Evolutionary conservation across 2,888 invertebrate species (phyloP).

Genomic region (Epinotia brunnichana): DNA sequence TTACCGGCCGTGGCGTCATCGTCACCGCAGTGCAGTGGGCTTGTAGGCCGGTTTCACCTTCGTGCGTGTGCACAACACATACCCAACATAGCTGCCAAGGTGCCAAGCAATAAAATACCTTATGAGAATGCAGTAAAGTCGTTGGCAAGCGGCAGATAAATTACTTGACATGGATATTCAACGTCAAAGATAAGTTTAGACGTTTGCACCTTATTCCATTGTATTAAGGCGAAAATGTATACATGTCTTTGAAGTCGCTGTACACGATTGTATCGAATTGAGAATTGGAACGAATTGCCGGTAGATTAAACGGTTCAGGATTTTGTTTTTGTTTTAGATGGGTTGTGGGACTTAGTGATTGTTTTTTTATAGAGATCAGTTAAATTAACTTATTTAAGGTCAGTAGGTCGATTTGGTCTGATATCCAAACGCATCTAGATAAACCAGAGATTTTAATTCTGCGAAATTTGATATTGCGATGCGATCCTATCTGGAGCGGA

Average conservation of each 20-base stretch:
- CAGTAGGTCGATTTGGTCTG: too few relatives aligned
- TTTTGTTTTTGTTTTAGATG: neutral
- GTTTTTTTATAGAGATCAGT: too few relatives aligned
- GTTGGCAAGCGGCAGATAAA: neutral
- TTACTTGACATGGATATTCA: neutral
- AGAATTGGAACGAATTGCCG: constrained; percentile 31
- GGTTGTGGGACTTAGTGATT: too few relatives aligned
- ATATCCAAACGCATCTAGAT: too few relatives aligned
- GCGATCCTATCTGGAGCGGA: too few relatives aligned
- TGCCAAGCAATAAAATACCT: constrained; percentile 5
- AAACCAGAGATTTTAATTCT: too few relatives aligned
- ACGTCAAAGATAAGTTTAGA: neutral
- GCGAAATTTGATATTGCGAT: too few relatives aligned
- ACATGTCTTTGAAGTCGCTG: too few relatives aligned
- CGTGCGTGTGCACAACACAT: constrained; percentile 32
- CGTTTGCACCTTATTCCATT: neutral
- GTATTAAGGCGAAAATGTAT: neutral
- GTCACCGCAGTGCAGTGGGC: constrained; percentile 41
- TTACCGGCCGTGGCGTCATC: constrained; percentile 36
- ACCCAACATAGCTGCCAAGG: neutral
- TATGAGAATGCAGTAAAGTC: neutral
- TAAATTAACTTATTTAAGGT: too few relatives aligned
- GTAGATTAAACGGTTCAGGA: constrained; percentile 5
- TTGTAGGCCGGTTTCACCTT: constrained; percentile 42
- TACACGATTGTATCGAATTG: constrained; percentile 15